phyloP scores from a whole-genome alignment of 1,140 invertebrate species.

The Bombus waltoni region DNA sequence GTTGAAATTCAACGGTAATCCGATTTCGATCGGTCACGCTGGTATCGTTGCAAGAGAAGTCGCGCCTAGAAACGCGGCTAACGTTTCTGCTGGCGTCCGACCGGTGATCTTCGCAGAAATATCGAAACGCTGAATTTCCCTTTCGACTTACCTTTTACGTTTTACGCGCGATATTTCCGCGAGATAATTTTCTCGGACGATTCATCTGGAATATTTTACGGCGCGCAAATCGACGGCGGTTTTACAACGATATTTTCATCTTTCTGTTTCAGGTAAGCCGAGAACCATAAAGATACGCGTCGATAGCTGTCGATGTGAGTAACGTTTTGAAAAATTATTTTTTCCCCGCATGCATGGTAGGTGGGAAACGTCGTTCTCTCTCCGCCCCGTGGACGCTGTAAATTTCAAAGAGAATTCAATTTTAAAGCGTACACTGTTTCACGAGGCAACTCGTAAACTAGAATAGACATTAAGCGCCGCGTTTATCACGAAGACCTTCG shows the following conservation, averaged over 20 bases:
- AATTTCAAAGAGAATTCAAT: background rate
- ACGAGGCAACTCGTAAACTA: conserved; percentile 1
- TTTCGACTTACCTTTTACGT: background rate
- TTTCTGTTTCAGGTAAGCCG: conserved; percentile 36
- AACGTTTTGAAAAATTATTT: background rate
- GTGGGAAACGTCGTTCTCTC: background rate
- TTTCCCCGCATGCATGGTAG: background rate
- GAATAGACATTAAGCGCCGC: background rate
- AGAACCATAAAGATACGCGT: background rate
- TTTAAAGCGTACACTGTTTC: conserved; percentile 6
- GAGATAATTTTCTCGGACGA: background rate
- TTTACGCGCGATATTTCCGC: background rate
- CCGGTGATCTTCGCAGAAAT: background rate
- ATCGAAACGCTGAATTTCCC: no score
- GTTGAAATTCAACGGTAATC: conserved; percentile 54
- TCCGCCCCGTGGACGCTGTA: background rate
- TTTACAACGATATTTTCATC: background rate
- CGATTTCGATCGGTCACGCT: conserved; percentile 39
- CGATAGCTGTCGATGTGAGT: background rate
- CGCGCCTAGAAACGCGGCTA: background rate
- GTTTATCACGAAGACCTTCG: conserved; percentile 25
- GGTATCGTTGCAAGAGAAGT: conserved; percentile 20
- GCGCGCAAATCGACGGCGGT: background rate
- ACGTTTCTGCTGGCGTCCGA: background rate
- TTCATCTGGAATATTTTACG: background rate